Evolutionary conservation across 2,888 invertebrate genomes (phyloP), one percentile per base, ranked within the genome.

Genomic region (Rhabditophanes sp.): DNA sequence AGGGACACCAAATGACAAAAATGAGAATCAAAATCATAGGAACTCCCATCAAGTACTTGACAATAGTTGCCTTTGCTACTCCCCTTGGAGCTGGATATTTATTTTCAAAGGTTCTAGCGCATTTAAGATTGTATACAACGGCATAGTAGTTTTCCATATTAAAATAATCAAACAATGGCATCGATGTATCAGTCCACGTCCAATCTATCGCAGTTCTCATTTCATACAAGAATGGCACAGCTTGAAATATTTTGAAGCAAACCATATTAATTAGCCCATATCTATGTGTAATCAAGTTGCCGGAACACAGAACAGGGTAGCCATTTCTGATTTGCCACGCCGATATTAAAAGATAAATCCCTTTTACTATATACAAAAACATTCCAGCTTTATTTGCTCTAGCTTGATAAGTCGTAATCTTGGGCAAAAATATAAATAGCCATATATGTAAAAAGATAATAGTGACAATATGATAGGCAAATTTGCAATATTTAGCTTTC

Each of bases 81-180:
- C 88, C 93, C 34, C 93, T 75, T 25, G 82, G 79, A 45, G 83
- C 83, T 0, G 93, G 93, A 64, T 82, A 88, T 65, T 83, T 82
- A 68, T 47, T 49, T 46, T 72, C 71, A 30, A 67, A 61, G 30
- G 60, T 58, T 27, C 71, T 49, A 42, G 60, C 66, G 45, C 72
- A 72, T 42, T 88, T 90, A n/a, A 85, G 72, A 52, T 81, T 75
- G 68, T 82, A 96, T 41, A 93, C 81, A 65, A 82, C 83, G 2
- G 88, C 81, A 67, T 88, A 96, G 55, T 96, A 88, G 67, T 96
- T 93, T 69, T 99, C 96, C 85, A 99, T 87, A 71, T 90, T 90
- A 44, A 96, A 77, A 90, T 93, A 96, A 67, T 90, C 88, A 69
- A 85, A 82, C 17, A 96, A 75, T 0, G 87, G 82, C 82, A 99